These are phyloP conservation scores for Melieria omissa DNA, from an alignment of 2,888 invertebrate species.

Conservation along the genomic window DNA sequence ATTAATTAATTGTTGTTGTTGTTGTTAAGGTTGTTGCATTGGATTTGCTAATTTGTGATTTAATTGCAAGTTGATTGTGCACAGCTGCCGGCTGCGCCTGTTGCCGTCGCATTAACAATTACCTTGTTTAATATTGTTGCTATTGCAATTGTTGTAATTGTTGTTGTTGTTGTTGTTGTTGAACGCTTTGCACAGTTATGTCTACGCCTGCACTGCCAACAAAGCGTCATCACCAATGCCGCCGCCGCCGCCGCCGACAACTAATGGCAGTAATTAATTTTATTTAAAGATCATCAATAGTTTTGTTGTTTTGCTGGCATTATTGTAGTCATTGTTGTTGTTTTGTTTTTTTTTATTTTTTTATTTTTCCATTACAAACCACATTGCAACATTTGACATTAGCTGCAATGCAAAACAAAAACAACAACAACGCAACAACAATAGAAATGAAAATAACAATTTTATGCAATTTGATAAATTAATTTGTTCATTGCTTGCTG, in stretches of 20 bases:
- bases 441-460: slow-evolving; percentile 1
- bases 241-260: background rate
- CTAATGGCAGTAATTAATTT: background rate
- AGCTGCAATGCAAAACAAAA: background rate
- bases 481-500: slow-evolving; percentile 25
- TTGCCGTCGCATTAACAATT: background rate
- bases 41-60: too few relatives aligned
- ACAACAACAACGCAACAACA: too few relatives aligned
- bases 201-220: background rate
- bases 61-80: too few relatives aligned
- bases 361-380: background rate
- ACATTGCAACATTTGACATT: slow-evolving; percentile 3
- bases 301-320: background rate
- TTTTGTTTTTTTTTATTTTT: background rate
- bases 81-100: too few relatives aligned
- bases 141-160: background rate
- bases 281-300: background rate
- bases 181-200: background rate
- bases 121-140: background rate
- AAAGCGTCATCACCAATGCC: background rate
- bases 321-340: background rate
- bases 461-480: slow-evolving; percentile 24
- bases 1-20: too few relatives aligned
- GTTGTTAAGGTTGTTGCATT: too few relatives aligned
- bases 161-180: background rate